Base-by-base conservation (phyloP, 64 coral and sea anemone genomes). In the Cladopsammia gracilis region DNA sequence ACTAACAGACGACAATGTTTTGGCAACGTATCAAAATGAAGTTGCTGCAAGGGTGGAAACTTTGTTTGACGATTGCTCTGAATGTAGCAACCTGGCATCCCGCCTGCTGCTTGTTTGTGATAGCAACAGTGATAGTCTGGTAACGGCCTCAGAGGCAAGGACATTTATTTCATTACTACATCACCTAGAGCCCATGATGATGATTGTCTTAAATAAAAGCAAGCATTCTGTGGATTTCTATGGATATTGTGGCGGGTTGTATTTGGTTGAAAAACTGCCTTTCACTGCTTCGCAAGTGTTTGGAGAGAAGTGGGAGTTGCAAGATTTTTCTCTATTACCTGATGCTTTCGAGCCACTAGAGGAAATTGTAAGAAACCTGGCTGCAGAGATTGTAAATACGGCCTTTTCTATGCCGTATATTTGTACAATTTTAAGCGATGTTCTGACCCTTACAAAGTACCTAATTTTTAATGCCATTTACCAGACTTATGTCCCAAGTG, bases 171-270 rank as follows among this genome's bases (percentile, higher is more conserved):
- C 72, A 76, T 47, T 97, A 14, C 70, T 97, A 14, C 89, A 66
- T 20, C 89, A 88, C 13, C 74, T 79, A 59, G 95, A 97, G 13
- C 65, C 95, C 10, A 86, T 84, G 46, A 83, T 94, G 73, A 24
- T 94, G 50, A 52, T 86, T 15, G 56, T 79, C 6, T 70, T 94
- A 44, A 98, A 98, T 88, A 89, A 85, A 16, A 95, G 93, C 75
- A 95, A 88, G 58, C 76, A 95, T n/a, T 52, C 93, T 25, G 60
- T 83, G 7, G 57, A 98, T 22, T 88, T 98, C 18, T 92, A 92
- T 89, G 96, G 96, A 1, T 98, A 95, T 54, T 98, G 96, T 56
- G 96, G 96, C 22, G 71, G 52, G 4, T 23, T 98, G 71, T 98
- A 98, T 89, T 77, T 58, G 62, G 83, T 94, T 44, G 96, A 98